Percentiles rank a stretch among this genome's conserved stretches.
Conservation (phyloP, 2,113 vertebrate genomes). For the Xenopus laevis region DNA sequence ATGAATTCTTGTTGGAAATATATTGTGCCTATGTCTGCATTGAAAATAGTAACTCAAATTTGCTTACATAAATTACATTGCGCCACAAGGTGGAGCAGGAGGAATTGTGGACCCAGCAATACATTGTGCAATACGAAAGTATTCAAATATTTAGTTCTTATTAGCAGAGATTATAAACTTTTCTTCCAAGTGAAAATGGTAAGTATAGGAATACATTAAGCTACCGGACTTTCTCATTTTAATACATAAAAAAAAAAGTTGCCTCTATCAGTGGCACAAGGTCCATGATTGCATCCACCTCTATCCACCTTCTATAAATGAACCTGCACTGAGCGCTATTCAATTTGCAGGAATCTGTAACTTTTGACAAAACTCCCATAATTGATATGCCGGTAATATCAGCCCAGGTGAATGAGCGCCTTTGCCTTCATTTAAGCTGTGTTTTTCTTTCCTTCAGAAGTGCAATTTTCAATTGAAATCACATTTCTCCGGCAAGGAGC, state of each 20-base stretch:
- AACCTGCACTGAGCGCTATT: constrained; percentile 74
- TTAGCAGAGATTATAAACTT: not conserved
- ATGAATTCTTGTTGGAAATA: no score
- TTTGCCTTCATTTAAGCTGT: constrained; percentile 67
- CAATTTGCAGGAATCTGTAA: constrained; percentile 75
- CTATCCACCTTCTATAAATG: constrained; percentile 76
- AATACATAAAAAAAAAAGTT: constrained; percentile 59
- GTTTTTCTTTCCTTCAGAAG: constrained; percentile 71
- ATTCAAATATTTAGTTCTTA: not conserved
- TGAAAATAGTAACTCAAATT: not conserved
- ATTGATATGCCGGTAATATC: constrained; percentile 77
- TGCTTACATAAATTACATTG: not conserved
- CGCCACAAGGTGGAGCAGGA: not conserved
- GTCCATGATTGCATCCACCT: constrained; percentile 76
- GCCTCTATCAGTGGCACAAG: constrained; percentile 66
- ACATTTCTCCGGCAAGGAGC: constrained; percentile 60
- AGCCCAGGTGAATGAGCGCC: constrained; percentile 68
- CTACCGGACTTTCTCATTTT: constrained; percentile 55
- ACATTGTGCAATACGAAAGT: not conserved
- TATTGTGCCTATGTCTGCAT: no score
- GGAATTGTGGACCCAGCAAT: not conserved
- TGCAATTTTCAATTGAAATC: constrained; percentile 70
- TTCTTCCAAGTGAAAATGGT: not conserved
- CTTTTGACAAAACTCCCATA: constrained; percentile 70
- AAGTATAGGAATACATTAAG: not conserved